Evolutionary conservation across 2,113 vertebrate genomes (phyloP).

Genomic region (Paradisaea rubra): DNA sequence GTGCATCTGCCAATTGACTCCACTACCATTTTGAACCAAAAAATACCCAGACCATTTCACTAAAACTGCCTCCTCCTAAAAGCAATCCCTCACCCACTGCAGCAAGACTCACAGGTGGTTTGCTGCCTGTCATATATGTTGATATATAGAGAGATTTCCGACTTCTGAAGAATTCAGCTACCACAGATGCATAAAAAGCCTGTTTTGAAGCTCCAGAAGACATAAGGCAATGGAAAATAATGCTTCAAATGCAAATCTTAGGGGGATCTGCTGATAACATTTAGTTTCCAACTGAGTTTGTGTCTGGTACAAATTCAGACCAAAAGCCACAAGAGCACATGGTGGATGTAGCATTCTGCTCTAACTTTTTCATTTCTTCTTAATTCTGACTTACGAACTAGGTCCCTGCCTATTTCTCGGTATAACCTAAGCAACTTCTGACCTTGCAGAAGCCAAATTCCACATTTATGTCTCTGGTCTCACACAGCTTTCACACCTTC

Average conservation of each 20-base stretch:
- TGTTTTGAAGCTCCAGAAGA: neutral
- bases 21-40: neutral
- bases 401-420: neutral
- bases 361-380: neutral
- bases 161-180: neutral
- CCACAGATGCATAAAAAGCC: neutral
- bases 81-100: neutral
- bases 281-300: neutral
- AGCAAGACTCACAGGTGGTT: neutral
- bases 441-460: neutral
- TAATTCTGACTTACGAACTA: neutral
- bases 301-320: neutral
- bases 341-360: neutral
- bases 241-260: neutral
- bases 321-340: neutral
- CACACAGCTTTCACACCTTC: neutral
- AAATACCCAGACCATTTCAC: neutral
- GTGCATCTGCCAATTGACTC: neutral
- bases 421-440: neutral
- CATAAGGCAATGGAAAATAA: neutral
- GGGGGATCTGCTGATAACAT: neutral
- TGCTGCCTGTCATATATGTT: neutral
- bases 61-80: neutral
- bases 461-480: neutral
- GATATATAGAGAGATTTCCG: neutral